phyloP scores from a whole-genome alignment of 2,797 vertebrate species.

The Pyrocephalus nanus region DNA sequence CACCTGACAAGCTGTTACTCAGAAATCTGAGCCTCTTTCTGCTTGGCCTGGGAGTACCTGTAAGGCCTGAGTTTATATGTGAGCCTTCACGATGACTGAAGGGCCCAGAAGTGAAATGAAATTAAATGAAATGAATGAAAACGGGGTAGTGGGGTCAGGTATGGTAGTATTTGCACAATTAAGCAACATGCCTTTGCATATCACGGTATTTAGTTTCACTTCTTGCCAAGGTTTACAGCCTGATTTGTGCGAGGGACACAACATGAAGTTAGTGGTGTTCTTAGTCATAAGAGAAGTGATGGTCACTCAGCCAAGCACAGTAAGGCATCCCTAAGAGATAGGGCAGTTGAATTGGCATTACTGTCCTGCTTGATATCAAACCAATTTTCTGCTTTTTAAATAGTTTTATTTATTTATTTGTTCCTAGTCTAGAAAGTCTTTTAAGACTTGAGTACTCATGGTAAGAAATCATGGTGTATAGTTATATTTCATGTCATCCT shows the following conservation, averaged over 20 bases:
- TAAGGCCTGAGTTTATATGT: background rate
- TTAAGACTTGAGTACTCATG: background rate
- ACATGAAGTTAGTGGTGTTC: background rate
- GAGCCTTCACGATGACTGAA: background rate
- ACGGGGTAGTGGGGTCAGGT: accelerated
- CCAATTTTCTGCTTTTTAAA: background rate
- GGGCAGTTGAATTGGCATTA: background rate
- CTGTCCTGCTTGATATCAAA: background rate
- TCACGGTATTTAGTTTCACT: background rate
- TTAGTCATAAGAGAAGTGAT: background rate
- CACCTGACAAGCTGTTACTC: background rate
- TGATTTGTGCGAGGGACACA: background rate
- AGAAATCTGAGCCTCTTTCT: background rate
- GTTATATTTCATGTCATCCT: background rate
- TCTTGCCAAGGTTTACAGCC: background rate
- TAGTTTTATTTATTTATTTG: background rate
- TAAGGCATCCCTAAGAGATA: background rate
- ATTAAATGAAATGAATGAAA: background rate
- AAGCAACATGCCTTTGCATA: background rate
- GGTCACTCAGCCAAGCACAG: background rate
- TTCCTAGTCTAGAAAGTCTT: background rate
- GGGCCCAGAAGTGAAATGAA: background rate
- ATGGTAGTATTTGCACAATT: background rate
- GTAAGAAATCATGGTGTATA: background rate
- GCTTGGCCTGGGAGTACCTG: background rate